Evolutionary conservation across 2,888 invertebrate genomes (phyloP).

Genomic region (Ernsta delagoae): DNA sequence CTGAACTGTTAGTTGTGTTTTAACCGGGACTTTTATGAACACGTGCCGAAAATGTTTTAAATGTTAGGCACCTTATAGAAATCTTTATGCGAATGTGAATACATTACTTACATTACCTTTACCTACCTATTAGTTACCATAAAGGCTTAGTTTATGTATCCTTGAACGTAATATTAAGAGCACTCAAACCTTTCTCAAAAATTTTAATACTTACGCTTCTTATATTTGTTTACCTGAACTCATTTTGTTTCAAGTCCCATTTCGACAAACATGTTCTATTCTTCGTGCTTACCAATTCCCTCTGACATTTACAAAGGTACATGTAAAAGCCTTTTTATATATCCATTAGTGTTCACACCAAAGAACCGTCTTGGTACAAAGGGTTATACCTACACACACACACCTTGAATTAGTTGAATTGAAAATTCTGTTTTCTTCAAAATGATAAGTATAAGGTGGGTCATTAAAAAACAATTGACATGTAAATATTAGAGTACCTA

Average conservation of each 20-base stretch:
- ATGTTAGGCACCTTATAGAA: no score
- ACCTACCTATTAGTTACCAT: no score
- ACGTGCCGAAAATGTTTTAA: no score
- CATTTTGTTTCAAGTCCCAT: constrained; percentile 24
- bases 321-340: constrained; percentile 38
- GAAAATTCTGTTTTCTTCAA: background rate
- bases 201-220: constrained; percentile 3
- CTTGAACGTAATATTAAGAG: background rate
- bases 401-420: no score
- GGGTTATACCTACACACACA: background rate
- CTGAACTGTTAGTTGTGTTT: no score
- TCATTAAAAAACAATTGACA: no score
- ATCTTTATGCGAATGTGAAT: no score
- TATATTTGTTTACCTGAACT: constrained; percentile 22
- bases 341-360: constrained; percentile 39
- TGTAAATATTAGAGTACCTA: no score
- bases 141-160: no score
- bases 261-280: constrained; percentile 22
- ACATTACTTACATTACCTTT: no score
- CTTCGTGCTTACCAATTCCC: constrained; percentile 24
- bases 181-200: background rate
- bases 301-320: constrained; percentile 18
- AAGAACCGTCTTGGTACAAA: background rate
- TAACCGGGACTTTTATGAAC: no score
- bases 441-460: background rate